Evolutionary conservation across 2,797 vertebrate genomes (phyloP), one percentile per base, ranked within the genome.

Genomic region (Microcaecilia unicolor): DNA sequence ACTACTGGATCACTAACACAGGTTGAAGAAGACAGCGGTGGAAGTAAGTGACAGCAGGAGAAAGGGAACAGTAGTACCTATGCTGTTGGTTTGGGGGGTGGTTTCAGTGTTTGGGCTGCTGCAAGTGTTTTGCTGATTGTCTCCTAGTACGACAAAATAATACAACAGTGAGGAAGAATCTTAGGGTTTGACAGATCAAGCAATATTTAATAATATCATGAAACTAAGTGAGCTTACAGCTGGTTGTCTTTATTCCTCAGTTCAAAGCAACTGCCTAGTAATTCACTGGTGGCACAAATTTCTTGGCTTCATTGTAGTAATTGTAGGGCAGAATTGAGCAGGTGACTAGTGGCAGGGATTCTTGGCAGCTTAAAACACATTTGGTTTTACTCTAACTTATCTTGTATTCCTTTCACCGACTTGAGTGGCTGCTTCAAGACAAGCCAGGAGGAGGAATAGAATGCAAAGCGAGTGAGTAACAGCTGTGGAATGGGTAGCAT

Each of bases 381-480:
- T 36, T 36, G 28, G 24, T 28, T 16, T 28, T n/a, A 24, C 32
- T 27, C 32, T 62, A 28, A 28, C 23, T 41, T 39, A 25, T 30
- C 32, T 20, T 39, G 24, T 32, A 52, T 35, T 41, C 15, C 25
- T 35, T 36, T 25, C n/a, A 49, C 31, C 31, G 48, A 49, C 35
- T 33, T 12, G 21, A 19, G 41, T 32, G 35, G 18, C 28, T 31
- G 25, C 28, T 37, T 42, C 45, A 20, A 39, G 24, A 26, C 22
- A 34, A 42, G 39, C 34, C 43, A 41, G 22, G 33, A 42, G 47
- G 39, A 38, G 40, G 41, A 23, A 31, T 34, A 53, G 20, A 22
- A 28, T 36, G 40, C 61, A 51, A 43, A 43, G 40, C 25, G 28
- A 40, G 41, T 35, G 16, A 34, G 27, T 41, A 37, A 43, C 42